Percentiles rank a stretch among this genome's conserved stretches.
phyloP scores from a whole-genome alignment of 2,113 vertebrate species.

The Herpetotheres cachinnans region DNA sequence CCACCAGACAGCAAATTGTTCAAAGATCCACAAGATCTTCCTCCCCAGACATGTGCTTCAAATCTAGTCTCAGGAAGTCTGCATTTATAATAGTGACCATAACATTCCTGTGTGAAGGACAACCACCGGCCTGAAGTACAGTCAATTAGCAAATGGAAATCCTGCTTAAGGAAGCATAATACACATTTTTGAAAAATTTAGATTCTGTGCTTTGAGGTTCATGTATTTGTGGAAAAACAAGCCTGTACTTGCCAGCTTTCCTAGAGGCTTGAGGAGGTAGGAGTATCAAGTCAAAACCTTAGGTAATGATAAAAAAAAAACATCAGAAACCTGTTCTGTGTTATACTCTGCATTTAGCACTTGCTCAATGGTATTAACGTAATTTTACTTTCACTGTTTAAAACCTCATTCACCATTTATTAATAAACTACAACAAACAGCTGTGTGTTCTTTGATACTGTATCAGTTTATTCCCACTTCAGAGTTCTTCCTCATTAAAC shows the following conservation, averaged over 20 bases:
- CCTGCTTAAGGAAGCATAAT: neutral
- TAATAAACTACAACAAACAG: neutral
- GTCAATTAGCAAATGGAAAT: neutral
- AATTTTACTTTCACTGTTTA: neutral
- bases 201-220: neutral
- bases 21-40: neutral
- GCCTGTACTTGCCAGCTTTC: neutral
- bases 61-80: neutral
- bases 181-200: neutral
- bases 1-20: neutral
- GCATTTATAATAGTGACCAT: neutral
- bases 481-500: neutral
- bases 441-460: rapidly evolving
- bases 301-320: neutral
- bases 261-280: neutral
- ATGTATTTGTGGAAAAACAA: neutral
- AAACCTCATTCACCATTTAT: neutral
- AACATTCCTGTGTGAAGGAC: neutral
- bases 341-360: neutral
- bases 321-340: neutral
- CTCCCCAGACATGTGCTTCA: rapidly evolving
- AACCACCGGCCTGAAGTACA: neutral
- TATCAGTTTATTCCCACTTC: neutral
- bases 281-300: neutral
- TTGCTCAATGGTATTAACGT: neutral